Evolutionary conservation across 2,113 vertebrate genomes (phyloP).

Genomic region (Albula glossodonta): DNA sequence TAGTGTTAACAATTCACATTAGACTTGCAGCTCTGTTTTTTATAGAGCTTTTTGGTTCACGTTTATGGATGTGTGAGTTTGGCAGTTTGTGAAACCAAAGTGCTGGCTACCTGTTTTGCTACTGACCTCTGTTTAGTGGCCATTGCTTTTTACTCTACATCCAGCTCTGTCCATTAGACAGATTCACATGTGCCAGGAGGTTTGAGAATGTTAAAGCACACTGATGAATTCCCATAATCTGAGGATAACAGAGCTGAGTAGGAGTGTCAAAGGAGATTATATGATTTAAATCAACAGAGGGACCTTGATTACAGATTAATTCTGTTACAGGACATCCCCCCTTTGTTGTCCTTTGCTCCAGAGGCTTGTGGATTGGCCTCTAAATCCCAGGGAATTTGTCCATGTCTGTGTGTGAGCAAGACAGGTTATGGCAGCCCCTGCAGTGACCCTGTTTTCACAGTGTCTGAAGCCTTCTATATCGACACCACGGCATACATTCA

Average conservation of each 20-base stretch:
- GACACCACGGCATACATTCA: neutral
- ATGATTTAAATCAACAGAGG: neutral
- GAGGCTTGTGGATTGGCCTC: neutral
- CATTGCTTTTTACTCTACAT: neutral
- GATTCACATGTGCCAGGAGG: neutral
- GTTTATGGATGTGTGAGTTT: neutral
- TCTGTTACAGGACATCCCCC: neutral
- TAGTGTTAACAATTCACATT: neutral
- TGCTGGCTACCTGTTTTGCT: neutral
- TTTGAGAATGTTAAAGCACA: neutral
- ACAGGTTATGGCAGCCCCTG: neutral
- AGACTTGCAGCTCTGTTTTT: neutral
- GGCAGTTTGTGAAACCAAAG: neutral
- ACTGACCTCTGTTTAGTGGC: neutral
- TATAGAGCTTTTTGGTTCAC: neutral
- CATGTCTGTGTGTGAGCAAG: neutral
- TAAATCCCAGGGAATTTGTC: neutral
- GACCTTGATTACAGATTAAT: neutral
- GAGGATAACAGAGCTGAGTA: neutral
- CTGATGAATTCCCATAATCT: constrained; percentile 2
- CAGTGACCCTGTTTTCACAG: neutral
- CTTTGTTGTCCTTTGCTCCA: neutral
- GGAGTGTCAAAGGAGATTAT: constrained; percentile 1
- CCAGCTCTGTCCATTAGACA: neutral
- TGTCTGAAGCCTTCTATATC: too few relatives aligned